phyloP scores from a whole-genome alignment of 2,113 vertebrate species.

The Isurus oxyrinchus region DNA sequence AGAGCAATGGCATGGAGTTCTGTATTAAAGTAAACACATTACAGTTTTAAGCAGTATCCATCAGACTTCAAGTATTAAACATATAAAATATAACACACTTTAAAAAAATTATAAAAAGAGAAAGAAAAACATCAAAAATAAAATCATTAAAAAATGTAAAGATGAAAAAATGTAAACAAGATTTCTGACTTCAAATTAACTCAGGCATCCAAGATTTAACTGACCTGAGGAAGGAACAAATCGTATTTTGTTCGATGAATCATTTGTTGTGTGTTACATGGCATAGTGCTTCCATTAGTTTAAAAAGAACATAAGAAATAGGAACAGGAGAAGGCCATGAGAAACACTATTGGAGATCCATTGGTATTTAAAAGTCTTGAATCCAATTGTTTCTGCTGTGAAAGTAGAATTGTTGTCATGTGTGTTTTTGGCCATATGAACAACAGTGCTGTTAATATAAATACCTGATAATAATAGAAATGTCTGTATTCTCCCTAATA shows the following conservation, averaged over 20 bases:
- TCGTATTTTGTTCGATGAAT: neutral
- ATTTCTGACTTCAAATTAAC: neutral
- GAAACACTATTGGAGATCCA: neutral
- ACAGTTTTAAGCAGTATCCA: neutral
- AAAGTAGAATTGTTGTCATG: neutral
- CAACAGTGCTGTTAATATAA: neutral
- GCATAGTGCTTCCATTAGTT: neutral
- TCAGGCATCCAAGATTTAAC: neutral
- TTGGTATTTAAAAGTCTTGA: neutral
- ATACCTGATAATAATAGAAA: neutral
- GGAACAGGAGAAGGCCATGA: neutral
- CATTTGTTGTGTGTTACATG: neutral
- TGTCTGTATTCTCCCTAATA: neutral
- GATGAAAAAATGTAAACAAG: neutral
- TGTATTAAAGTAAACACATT: neutral
- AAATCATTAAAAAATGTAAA: neutral
- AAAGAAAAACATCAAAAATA: neutral
- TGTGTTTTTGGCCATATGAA: neutral
- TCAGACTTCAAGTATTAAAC: neutral
- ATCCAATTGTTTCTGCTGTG: neutral
- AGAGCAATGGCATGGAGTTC: neutral
- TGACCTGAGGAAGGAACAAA: neutral
- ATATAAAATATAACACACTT: neutral
- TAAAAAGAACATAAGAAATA: neutral
- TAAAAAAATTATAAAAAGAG: neutral